These are phyloP conservation scores for Cataglyphis livida DNA, from an alignment of 2,888 invertebrate species.

Conservation along the genomic window DNA sequence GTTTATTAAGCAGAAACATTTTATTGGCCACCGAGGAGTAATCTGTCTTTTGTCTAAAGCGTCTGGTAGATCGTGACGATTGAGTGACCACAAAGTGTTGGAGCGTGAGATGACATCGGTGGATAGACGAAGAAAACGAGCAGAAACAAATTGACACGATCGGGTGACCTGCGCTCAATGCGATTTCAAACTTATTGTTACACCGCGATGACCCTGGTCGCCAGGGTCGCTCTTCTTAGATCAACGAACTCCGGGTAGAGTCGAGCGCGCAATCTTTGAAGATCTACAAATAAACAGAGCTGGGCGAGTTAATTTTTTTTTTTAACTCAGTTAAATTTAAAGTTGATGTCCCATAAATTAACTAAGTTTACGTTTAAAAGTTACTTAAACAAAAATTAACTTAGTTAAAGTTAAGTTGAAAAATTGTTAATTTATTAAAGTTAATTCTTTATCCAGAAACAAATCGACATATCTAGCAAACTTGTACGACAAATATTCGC, in stretches of 20 bases:
- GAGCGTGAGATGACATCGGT: conserved; percentile 68
- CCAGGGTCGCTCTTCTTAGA: conserved; percentile 67
- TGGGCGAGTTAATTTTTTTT: too few species aligned
- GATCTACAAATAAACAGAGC: not conserved
- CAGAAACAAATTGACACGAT: conserved; percentile 51
- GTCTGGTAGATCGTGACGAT: conserved; percentile 64
- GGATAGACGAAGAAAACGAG: conserved; percentile 32
- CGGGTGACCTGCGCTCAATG: conserved; percentile 74
- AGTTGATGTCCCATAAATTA: too few species aligned
- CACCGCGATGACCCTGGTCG: conserved; percentile 74
- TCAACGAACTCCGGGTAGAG: conserved; percentile 65
- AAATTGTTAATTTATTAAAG: too few species aligned
- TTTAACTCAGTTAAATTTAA: too few species aligned
- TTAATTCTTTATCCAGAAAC: too few species aligned
- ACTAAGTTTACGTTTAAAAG: too few species aligned
- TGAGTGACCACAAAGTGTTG: conserved; percentile 70
- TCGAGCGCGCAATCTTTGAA: not conserved
- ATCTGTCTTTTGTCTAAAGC: conserved; percentile 47
- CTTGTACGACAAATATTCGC: too few species aligned
- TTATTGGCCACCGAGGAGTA: conserved; percentile 45
- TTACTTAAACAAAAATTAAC: too few species aligned
- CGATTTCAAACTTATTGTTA: conserved; percentile 66
- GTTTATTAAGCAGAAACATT: conserved; percentile 62
- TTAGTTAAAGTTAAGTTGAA: too few species aligned
- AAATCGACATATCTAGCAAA: too few species aligned